phyloP scores from a whole-genome alignment of 2,888 invertebrate genomes.

The Arge pagana region DNA sequence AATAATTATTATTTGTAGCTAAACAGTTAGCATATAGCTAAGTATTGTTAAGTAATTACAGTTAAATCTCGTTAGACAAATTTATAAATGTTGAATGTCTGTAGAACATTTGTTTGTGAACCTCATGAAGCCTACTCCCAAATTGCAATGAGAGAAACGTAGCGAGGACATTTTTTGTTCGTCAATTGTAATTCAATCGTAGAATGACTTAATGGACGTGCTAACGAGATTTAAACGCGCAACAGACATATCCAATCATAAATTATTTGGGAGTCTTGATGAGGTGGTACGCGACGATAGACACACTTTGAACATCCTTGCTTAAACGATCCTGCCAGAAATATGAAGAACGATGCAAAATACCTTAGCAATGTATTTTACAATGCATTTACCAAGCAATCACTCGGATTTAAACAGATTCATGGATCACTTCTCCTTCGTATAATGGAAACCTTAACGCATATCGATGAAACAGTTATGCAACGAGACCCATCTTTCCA shows the following conservation, averaged over 20 bases:
- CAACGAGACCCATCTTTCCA: no score
- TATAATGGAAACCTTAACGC: no score
- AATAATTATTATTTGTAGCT: no score
- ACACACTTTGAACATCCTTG: conserved; percentile 10
- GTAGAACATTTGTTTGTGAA: conserved; percentile 40
- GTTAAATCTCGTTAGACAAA: conserved; percentile 58
- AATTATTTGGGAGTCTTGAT: conserved; percentile 59
- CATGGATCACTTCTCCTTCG: no score
- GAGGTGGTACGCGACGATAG: conserved; percentile 42
- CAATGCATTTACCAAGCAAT: no score
- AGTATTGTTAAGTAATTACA: no score
- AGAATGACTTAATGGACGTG: conserved; percentile 26
- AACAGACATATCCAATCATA: conserved; percentile 49
- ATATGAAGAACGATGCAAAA: no score
- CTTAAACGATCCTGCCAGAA: no score
- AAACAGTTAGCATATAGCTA: no score
- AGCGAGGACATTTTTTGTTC: conserved; percentile 13
- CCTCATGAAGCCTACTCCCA: conserved; percentile 58
- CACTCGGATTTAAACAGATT: no score
- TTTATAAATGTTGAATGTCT: conserved; percentile 27
- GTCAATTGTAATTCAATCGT: conserved; percentile 5
- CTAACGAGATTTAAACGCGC: conserved; percentile 58
- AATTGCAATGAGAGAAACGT: conserved; percentile 42
- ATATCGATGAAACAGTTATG: no score
- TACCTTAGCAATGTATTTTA: no score